Conservation (phyloP, 2,797 vertebrate genomes). For the Rachycentron canadum region DNA sequence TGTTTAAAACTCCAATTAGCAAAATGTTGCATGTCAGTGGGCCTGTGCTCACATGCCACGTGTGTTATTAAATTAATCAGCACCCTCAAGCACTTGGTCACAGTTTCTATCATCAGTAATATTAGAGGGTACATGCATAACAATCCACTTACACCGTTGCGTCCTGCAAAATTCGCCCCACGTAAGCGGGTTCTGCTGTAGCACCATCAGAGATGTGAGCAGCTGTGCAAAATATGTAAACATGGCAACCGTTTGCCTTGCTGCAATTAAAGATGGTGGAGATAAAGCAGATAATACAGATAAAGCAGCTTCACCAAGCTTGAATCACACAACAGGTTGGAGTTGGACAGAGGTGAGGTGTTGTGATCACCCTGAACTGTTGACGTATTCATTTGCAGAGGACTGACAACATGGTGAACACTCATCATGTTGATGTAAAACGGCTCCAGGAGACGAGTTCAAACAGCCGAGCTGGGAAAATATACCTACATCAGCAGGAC, state of each 20-base stretch:
- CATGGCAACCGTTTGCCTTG: neutral
- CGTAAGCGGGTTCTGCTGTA: neutral
- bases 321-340: conserved; percentile 1
- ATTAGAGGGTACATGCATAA: neutral
- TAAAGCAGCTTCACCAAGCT: neutral
- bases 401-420: conserved; percentile 13
- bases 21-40: conserved; percentile 1
- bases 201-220: neutral
- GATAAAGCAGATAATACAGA: no score
- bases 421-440: conserved; percentile 18
- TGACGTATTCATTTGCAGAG: conserved; percentile 13
- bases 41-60: conserved; percentile 16
- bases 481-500: conserved; percentile 51
- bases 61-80: conserved; percentile 1
- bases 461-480: conserved; percentile 46
- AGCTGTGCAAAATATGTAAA: neutral
- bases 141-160: neutral
- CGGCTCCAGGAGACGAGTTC: conserved; percentile 18
- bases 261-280: neutral
- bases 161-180: neutral
- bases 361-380: neutral
- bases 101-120: neutral
- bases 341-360: neutral
- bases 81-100: neutral
- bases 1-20: conserved; percentile 17